Percentiles rank a stretch among this genome's conserved stretches.
Evolutionary conservation across 2,113 vertebrate species (phyloP).

Genomic region (Mola mola): DNA sequence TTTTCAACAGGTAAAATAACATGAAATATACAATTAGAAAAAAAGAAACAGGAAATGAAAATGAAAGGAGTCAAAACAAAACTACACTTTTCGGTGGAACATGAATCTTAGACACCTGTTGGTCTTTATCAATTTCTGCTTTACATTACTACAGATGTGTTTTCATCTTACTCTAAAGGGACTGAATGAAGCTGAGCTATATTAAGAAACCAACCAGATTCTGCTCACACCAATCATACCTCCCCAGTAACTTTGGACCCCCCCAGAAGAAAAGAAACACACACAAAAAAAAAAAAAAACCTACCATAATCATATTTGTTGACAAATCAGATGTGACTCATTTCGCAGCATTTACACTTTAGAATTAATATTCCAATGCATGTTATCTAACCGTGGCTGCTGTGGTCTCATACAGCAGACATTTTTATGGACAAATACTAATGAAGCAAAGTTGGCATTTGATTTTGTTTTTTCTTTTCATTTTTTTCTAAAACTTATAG

Average conservation of each 20-base stretch:
- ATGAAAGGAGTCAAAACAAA: constrained; percentile 10
- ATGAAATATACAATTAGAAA: constrained; percentile 60
- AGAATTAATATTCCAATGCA: constrained; percentile 27
- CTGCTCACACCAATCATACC: constrained; percentile 17
- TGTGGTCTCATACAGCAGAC: constrained; percentile 39
- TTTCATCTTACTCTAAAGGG: constrained; percentile 29
- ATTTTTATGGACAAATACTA: constrained; percentile 54
- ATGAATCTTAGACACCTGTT: constrained; percentile 23
- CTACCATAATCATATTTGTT: constrained; percentile 51
- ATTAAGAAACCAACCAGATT: constrained; percentile 34
- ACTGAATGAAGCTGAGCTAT: constrained; percentile 49
- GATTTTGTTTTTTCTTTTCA: constrained; percentile 24
- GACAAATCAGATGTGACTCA: constrained; percentile 48
- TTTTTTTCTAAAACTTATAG: constrained; percentile 46
- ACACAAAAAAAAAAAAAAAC: constrained; percentile 27
- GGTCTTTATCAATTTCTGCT: not conserved
- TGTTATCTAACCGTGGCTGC: constrained; percentile 32
- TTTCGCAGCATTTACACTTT: constrained; percentile 48
- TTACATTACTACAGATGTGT: constrained; percentile 47
- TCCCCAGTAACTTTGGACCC: constrained; percentile 8
- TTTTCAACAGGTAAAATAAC: constrained; percentile 54
- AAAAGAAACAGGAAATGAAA: constrained; percentile 39
- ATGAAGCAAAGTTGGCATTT: constrained; percentile 46
- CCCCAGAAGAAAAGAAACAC: not conserved
- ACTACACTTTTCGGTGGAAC: constrained; percentile 22